These are phyloP conservation scores for Oxyteleia sp. DNA, from an alignment of 2,888 invertebrate genomes.

Conservation along the genomic window DNA sequence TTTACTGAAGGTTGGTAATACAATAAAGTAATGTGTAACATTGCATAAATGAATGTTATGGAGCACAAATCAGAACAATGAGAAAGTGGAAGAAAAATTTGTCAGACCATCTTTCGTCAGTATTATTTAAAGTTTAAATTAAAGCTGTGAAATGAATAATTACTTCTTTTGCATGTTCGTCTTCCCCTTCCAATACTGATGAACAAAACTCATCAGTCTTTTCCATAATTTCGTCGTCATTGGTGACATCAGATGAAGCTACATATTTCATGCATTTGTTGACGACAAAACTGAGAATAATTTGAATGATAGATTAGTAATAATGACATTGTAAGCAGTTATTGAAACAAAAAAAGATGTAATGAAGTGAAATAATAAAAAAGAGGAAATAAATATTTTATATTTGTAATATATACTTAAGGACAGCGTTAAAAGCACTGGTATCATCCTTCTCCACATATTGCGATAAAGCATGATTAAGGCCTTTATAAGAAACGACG, in stretches of 20 bases:
- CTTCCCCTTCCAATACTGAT: conserved; percentile 19
- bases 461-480: conserved; percentile 52
- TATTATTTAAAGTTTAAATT: too few species aligned
- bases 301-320: background rate
- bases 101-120: too few species aligned
- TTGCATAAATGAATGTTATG: too few species aligned
- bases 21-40: too few species aligned
- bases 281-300: conserved; percentile 37
- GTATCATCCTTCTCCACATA: conserved; percentile 50
- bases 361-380: too few species aligned
- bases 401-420: conserved; percentile 29
- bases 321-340: background rate
- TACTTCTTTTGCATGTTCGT: conserved; percentile 32
- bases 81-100: too few species aligned
- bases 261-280: conserved; percentile 51
- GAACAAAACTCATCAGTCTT: conserved; percentile 31
- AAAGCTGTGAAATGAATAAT: background rate
- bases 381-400: too few species aligned
- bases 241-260: background rate
- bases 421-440: conserved; percentile 38
- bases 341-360: too few species aligned
- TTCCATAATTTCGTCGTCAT: conserved; percentile 10
- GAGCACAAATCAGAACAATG: too few species aligned
- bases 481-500: conserved; percentile 44
- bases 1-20: too few species aligned